Conservation (phyloP, 2,113 vertebrate species). For the Ramphastos sulfuratus region DNA sequence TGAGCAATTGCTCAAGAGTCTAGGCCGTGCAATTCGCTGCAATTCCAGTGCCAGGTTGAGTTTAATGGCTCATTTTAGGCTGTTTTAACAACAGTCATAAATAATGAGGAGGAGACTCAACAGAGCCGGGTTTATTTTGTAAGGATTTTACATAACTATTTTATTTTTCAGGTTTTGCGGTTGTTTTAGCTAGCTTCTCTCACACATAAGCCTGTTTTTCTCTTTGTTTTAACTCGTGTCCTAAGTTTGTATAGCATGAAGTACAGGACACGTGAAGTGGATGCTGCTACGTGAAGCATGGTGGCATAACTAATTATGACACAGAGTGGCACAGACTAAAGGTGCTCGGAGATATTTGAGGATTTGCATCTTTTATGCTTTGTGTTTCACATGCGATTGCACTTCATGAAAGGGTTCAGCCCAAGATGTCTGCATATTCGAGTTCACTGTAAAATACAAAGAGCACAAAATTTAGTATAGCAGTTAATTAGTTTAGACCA, state of each 20-base stretch:
- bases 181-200: background rate
- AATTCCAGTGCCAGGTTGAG: background rate
- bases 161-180: background rate
- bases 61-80: conserved; percentile 2
- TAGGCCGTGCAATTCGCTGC: background rate
- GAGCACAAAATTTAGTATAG: background rate
- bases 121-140: background rate
- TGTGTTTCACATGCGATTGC: background rate
- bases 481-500: background rate
- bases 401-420: background rate
- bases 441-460: background rate
- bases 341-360: background rate
- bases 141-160: background rate
- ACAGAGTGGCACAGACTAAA: background rate
- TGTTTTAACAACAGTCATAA: background rate
- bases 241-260: background rate
- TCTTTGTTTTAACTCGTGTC: background rate
- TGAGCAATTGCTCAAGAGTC: background rate
- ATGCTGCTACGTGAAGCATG: background rate
- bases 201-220: background rate
- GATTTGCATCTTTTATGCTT: background rate
- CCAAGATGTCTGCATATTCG: background rate
- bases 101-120: background rate
- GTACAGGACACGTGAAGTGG: background rate
- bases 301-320: background rate